Evolutionary conservation across 2,888 invertebrate species (phyloP), one percentile per base, ranked within the genome.

Genomic region (Zaprionus obscuricornis): DNA sequence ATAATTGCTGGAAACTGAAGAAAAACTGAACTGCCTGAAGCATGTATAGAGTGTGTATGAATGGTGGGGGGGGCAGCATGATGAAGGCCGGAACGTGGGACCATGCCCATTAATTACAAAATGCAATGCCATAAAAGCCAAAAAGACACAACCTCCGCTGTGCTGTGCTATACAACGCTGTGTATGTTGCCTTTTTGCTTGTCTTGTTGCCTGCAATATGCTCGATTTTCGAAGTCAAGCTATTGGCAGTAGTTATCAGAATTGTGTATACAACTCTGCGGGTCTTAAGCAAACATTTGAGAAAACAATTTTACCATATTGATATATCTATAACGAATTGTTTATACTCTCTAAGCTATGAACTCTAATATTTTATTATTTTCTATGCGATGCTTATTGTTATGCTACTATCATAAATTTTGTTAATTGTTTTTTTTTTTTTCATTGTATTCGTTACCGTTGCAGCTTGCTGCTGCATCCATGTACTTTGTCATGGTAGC

Each of bases 91-190:
- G 27, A 14, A 5, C 8, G 40, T 10, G 37, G 24, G 24, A n/a
- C 37, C 34, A 43, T 33, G 65, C 52, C 68, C 70, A 70, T 73
- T 70, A 65, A 84, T 57, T 67, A 66, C 74, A 58, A 59, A 69
- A 58, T 73, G 74, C 85, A 76, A 40, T 52, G 52, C 55, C 64
- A 79, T 69, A 69, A 83, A 74, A 59, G 31, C 58, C 40, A 60
- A 51, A 54, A 40, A 43, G 46, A 50, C 31, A 37, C 13, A 36
- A 42, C 45, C 74, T 69, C 42, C 59, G 43, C 43, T 31, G 51
- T 24, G 36, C 24, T 26, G 18, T n/a, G n/a, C n/a, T n/a, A n/a
- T n/a, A n/a, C n/a, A n/a, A n/a, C n/a, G n/a, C n/a, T n/a, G n/a
- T n/a, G n/a, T n/a, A n/a, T n/a, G n/a, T n/a, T n/a, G 29, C 29